Evolutionary conservation across 2,888 invertebrate genomes (phyloP), one percentile per base, ranked within the genome.

Genomic region (Thereva unica): DNA sequence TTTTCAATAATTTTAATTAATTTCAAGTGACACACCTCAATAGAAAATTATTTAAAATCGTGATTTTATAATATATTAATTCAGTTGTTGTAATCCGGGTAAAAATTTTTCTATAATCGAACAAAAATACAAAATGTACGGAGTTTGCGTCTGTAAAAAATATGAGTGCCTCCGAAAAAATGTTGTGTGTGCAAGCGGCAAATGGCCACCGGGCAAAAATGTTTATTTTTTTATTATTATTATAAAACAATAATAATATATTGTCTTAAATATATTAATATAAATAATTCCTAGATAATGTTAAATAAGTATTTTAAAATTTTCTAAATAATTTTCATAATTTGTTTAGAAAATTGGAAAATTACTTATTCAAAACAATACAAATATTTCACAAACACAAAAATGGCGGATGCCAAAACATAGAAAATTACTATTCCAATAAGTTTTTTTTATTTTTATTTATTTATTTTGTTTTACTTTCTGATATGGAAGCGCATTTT

Each of bases 361-460:
- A 52, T 52, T 12, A 41, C 7, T 34, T 52, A n/a, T 35, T 34
- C 8, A 52, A 52, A 8, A 54, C 23, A 54, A 47, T 37, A 59
- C 12, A 59, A 66, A 67, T 67, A 69, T 67, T 69, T 67, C 67
- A 67, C 69, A 69, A 69, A 61, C 65, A 69, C 67, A 69, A 69
- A 69, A 67, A 69, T 69, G 69, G 69, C 69, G 69, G 59, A 67
- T 67, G 54, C 47, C 59, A 59, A 59, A 59, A 59, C 59, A 59
- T 59, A 59, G 59, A 59, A 59, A 59, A 47, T 10, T 45, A 41
- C 35, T 59, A 47, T 49, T 59, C 49, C 47, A 23, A 23, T 23
- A 23, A 23, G 23, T 23, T 23, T 23, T 23, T 23, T 23, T 23
- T 23, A 23, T 23, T 23, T 23, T 23, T 23, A n/a, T n/a, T n/a